phyloP scores from a whole-genome alignment of 1,140 invertebrate genomes.

The Parapsyche elsis region DNA sequence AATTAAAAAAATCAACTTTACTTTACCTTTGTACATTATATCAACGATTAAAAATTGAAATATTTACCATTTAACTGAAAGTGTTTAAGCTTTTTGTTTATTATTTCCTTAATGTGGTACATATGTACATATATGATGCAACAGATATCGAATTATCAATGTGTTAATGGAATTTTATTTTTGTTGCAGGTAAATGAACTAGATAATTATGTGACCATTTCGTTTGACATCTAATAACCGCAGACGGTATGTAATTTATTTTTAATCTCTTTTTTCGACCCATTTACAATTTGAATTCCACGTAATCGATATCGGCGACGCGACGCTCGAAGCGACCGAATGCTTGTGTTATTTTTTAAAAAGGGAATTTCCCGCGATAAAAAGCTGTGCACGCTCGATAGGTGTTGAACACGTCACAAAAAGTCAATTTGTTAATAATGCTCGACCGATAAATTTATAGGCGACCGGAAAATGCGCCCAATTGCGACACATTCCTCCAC shows the following conservation, averaged over 20 bases:
- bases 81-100: too few relatives aligned
- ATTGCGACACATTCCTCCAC: neutral
- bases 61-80: too few relatives aligned
- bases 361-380: neutral
- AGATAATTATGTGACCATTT: neutral
- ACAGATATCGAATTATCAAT: neutral
- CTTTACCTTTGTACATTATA: too few relatives aligned
- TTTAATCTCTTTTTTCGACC: neutral
- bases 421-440: too few relatives aligned
- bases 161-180: neutral
- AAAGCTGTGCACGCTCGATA: neutral
- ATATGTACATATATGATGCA: too few relatives aligned
- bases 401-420: too few relatives aligned
- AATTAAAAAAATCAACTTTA: too few relatives aligned
- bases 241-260: neutral
- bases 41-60: too few relatives aligned
- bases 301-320: neutral
- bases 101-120: too few relatives aligned
- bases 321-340: too few relatives aligned
- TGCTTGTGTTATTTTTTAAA: neutral
- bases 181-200: neutral
- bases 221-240: neutral
- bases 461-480: neutral
- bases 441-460: neutral
- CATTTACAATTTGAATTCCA: neutral